Percentiles rank a stretch among this genome's conserved stretches.
Conservation (phyloP, 2,888 invertebrate species). For the Spilosoma lubricipeda region DNA sequence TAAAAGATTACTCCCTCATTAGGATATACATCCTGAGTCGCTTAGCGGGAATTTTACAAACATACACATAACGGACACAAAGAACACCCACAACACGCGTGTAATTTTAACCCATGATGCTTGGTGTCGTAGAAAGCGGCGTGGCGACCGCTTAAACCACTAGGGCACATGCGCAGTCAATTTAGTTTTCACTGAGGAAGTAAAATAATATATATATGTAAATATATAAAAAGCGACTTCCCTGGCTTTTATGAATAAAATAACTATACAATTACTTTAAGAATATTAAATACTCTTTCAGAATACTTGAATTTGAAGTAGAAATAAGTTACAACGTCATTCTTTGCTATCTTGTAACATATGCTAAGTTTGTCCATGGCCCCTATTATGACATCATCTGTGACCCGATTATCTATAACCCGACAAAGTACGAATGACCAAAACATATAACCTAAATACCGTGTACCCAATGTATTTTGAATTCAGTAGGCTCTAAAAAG, state of each 20-base stretch:
- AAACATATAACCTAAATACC: conserved; percentile 49
- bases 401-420: conserved; percentile 72
- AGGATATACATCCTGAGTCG: too few relatives aligned
- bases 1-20: too few relatives aligned
- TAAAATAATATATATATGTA: too few relatives aligned
- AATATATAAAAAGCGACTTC: too few relatives aligned
- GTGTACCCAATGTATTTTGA: conserved; percentile 33
- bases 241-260: neutral
- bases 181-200: too few relatives aligned
- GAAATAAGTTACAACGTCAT: neutral
- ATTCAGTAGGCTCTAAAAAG: conserved; percentile 53
- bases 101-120: too few relatives aligned
- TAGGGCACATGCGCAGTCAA: too few relatives aligned
- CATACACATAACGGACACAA: too few relatives aligned
- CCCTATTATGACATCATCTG: conserved; percentile 76
- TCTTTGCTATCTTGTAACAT: conserved; percentile 16
- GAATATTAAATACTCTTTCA: neutral
- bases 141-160: too few relatives aligned
- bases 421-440: conserved; percentile 55
- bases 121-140: too few relatives aligned
- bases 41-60: too few relatives aligned
- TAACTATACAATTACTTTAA: neutral
- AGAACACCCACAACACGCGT: too few relatives aligned
- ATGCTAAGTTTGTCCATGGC: conserved; percentile 38
- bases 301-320: neutral